Base-by-base conservation (phyloP, 2,888 invertebrate species). In the Phaonia tiefii region DNA sequence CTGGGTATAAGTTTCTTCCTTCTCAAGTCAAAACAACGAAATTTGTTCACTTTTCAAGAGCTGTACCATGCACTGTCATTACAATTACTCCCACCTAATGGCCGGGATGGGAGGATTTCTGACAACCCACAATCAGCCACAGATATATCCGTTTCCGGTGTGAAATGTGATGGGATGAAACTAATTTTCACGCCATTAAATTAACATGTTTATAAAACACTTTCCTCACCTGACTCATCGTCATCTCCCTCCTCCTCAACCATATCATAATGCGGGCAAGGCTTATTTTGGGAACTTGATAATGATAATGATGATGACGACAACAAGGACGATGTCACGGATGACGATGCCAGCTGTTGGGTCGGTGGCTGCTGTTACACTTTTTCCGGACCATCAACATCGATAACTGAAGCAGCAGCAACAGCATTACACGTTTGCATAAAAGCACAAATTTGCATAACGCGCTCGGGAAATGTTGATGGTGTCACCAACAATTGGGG, bases 161-260 rank as follows among this genome's bases (percentile, higher is more conserved):
- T 39, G 37, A 31, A 8, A 8, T 17, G 37, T 51, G 31, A 51
- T 51, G 20, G 67, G 22, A 39, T 51, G 51, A 39, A 69, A 56
- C 63, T 72, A 75, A 80, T 81, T 75, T 75, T n/a, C 78, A 81
- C 72, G 72, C 78, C 75, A 78, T 81, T 72, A 65, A 78, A 78
- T 78, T 75, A 49, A 56, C 54, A 67, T 77, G 66, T 46, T 58
- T 31, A 56, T 25, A 17, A 22, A 15, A 20, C 13, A 39, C 56
- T 22, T 54, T 7, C 54, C 54, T 15, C 17, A n/a, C n/a, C n/a
- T n/a, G 31, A 54, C 56, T 25, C n/a, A 8, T 8, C 31, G 31
- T 31, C 8, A 31, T 31, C 8, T 3, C 31, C n/a, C n/a, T n/a
- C n/a, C n/a, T n/a, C n/a, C n/a, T n/a, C 44, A 44, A 10, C 44